phyloP scores from a whole-genome alignment of 1,140 invertebrate genomes.

The Thalassaphorura encarpata region DNA sequence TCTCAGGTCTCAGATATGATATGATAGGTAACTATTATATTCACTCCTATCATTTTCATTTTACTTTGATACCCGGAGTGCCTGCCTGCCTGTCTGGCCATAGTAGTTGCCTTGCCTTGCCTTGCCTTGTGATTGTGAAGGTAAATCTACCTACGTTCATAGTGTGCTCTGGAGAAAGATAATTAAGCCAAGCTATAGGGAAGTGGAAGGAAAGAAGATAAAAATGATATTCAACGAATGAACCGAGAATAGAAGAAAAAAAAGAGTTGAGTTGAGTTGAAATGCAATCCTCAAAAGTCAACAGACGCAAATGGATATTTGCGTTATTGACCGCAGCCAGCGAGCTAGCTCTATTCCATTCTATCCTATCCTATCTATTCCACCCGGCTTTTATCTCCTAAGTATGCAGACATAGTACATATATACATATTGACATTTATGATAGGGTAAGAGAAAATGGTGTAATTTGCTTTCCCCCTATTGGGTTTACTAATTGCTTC shows the following conservation, averaged over 20 bases:
- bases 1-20: no score
- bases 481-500: background rate
- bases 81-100: background rate
- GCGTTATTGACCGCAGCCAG: background rate
- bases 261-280: background rate
- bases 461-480: background rate
- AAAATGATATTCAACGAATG: background rate
- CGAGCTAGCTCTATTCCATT: no score
- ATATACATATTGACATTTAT: conserved; percentile 10
- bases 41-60: no score
- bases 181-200: no score
- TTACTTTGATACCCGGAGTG: background rate
- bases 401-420: no score
- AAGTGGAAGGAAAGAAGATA: background rate
- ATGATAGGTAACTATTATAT: no score
- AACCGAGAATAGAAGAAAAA: background rate
- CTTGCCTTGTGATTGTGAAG: no score
- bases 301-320: conserved; percentile 12
- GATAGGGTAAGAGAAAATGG: background rate
- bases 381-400: conserved; percentile 1
- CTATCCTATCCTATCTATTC: no score
- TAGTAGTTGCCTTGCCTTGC: background rate
- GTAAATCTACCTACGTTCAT: no score
- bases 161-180: no score
- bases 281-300: conserved; percentile 9